Evolutionary conservation across 2,113 vertebrate genomes (phyloP).

Genomic region (Poecile atricapillus): DNA sequence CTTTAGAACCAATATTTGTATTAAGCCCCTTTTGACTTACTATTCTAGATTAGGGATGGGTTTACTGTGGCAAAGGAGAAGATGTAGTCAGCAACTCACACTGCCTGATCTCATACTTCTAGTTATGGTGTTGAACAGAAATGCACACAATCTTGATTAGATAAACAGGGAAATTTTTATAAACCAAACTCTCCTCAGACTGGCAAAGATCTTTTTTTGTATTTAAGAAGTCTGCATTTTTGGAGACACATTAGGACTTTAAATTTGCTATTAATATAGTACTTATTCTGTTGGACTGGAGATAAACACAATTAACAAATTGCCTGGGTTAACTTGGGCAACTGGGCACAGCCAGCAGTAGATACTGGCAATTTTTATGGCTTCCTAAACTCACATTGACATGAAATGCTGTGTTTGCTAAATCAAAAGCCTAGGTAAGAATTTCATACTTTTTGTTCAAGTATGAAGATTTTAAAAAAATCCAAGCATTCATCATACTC

Average conservation of each 20-base stretch:
- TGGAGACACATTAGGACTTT: background rate
- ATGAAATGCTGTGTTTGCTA: background rate
- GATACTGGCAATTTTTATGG: background rate
- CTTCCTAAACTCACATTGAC: background rate
- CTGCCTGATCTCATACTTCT: background rate
- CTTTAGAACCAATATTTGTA: background rate
- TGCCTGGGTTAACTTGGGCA: background rate
- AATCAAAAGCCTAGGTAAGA: background rate
- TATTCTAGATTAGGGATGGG: background rate
- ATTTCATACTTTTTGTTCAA: background rate
- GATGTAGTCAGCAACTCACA: rapidly evolving
- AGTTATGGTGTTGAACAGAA: rapidly evolving
- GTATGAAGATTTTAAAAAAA: background rate
- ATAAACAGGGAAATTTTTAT: background rate
- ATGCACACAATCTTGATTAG: background rate
- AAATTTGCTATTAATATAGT: background rate
- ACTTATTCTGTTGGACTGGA: background rate
- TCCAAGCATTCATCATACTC: background rate
- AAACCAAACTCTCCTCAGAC: background rate
- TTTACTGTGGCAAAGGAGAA: background rate
- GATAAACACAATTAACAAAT: background rate
- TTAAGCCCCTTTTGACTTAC: background rate
- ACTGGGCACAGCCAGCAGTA: background rate
- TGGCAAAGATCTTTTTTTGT: background rate
- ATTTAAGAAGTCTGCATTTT: background rate